Evolutionary conservation across 2,888 invertebrate genomes (phyloP), one percentile per base, ranked within the genome.

Genomic region (Liodrosophila aerea): DNA sequence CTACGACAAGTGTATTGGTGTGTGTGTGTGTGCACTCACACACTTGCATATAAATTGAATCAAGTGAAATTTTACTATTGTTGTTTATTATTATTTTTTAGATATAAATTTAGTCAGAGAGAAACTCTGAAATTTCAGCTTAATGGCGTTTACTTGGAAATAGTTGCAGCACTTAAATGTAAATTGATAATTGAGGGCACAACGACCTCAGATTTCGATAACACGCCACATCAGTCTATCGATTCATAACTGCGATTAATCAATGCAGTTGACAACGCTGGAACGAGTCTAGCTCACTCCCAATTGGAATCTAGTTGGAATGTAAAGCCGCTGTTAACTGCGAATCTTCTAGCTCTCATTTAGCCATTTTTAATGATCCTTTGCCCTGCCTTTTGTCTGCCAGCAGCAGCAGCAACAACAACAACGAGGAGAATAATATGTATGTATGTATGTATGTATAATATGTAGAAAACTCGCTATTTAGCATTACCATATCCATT

Each of bases 401-500:
- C n/a, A n/a, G n/a, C n/a, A n/a, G 54, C 61, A 51, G 46, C 39
- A 43, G 13, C 39, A n/a, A n/a, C n/a, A n/a, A n/a, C n/a, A n/a
- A n/a, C n/a, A n/a, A n/a, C n/a, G n/a, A n/a, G n/a, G n/a, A n/a
- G n/a, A n/a, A n/a, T n/a, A n/a, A n/a, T n/a, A n/a, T n/a, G n/a
- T n/a, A n/a, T n/a, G n/a, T n/a, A n/a, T n/a, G n/a, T n/a, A n/a
- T n/a, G n/a, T n/a, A n/a, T 71, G 65, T 65, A 72, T 72, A 52
- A 71, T 64, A 70, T 64, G 64, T 64, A 51, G 60, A 71, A 68
- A 68, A 70, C 67, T 69, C 18, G 73, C 69, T 69, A 67, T 69
- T 77, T 76, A 76, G 63, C 76, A 76, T 82, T 78, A 83, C 80
- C 80, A 76, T 75, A 72, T 72, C 66, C 59, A 60, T 66, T 62